Evolutionary conservation across 2,797 vertebrate genomes (phyloP), one percentile per base, ranked within the genome.

Genomic region (Danio kyathit): DNA sequence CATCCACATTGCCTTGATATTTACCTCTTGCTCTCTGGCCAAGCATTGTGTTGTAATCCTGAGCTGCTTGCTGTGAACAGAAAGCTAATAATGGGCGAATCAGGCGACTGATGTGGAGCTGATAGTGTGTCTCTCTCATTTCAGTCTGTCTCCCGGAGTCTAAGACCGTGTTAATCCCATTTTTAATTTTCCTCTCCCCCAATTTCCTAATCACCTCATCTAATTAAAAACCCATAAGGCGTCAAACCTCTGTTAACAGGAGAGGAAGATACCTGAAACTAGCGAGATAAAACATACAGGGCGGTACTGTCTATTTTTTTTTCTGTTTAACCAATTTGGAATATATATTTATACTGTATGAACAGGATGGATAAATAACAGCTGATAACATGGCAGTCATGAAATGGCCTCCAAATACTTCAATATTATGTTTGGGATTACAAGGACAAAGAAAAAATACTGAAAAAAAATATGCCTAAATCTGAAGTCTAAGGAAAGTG

Each of bases 131-230:
- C 88, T 89, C 86, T 88, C 86, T 74, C 38, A 64, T 83, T 84
- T 66, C 17, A 69, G 61, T 84, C 78, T 86, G 88, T 88, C 87
- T 87, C 87, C 87, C 67, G 69, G 76, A 80, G 86, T 70, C 89
- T 88, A 88, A 87, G 80, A 88, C 88, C 87, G 79, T 80, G 87
- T 86, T 93, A 92, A 94, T 94, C 90, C 88, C 64, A 82, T 67
- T 86, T 90, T 91, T 88, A 89, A 89, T 91, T 91, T 89, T 83
- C 74, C 78, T 76, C 74, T 65, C 66, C 70, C 46, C 49, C 74
- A 70, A 83, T 84, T 89, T 83, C 87, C 83, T 90, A 90, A 92
- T 92, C 90, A 86, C 71, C 83, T 38, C 69, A 91, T 91, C 89
- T 91, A 88, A 92, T 93, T 91, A 91, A 89, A 91, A 91, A 84